Base-by-base conservation (phyloP, 2,888 invertebrate genomes). In the Troides helena region DNA sequence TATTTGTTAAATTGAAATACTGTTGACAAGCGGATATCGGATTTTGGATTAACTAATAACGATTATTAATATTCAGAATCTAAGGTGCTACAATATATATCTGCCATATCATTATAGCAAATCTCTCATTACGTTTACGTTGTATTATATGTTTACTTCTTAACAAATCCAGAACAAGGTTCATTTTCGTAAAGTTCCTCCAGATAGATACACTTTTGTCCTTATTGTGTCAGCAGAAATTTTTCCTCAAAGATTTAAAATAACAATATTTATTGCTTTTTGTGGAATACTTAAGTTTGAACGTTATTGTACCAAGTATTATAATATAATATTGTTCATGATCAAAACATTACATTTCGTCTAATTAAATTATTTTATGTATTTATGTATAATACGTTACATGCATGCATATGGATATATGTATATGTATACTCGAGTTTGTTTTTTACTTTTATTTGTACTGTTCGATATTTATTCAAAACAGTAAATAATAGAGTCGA, bases 1-100 rank as follows among this genome's bases (percentile, higher is more conserved):
- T 64, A 64, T 56, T 64, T 56, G 63, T 36, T 63, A 63, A 56
- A 63, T 63, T 53, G 63, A 63, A 56, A 56, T 64, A 21, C 64
- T 56, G 56, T 36, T 56, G 56, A 30, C 64, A 36, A 56, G 56
- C 21, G 10, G 64, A 64, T 39, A 25, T 64, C 64, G 56, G 56
- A 53, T 64, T 64, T 64, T 8, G 56, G 56, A 64, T 23, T 53
- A 64, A 64, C 53, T 57, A 30, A 64, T 64, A 53, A 53, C 53
- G 6, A 53, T 53, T n/a, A 53, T 53, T 53, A 53, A n/a, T 53
- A 53, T 53, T 53, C 53, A 18, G n/a, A 53, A 53, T 6, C 53
- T n/a, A n/a, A 53, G 53, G n/a, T 53, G n/a, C 53, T n/a, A n/a
- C n/a, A n/a, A n/a, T 53, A 1, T n/a, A 53, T 5, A 53, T 18